Conservation (phyloP, 2,888 invertebrate genomes). For the Yponomeuta evonymella region DNA sequence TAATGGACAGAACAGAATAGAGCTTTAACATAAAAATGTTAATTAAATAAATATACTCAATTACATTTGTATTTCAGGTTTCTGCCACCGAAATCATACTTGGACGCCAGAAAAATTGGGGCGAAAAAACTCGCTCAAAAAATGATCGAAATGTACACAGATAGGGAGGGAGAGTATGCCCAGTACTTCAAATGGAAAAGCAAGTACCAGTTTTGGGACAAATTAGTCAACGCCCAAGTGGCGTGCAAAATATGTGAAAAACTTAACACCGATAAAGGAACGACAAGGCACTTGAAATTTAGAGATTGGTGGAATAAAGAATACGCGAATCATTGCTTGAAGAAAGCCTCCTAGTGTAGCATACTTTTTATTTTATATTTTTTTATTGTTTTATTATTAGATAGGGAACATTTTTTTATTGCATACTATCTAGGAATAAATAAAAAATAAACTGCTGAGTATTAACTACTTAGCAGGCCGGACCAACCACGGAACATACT, state of each 20-base stretch:
- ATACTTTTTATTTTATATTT: no score
- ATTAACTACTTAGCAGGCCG: no score
- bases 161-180: neutral
- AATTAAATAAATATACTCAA: no score
- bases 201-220: constrained; percentile 6
- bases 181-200: constrained; percentile 16
- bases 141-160: neutral
- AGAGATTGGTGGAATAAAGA: constrained; percentile 3
- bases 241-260: neutral
- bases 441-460: no score
- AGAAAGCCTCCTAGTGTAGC: neutral
- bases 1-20: no score
- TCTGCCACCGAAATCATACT: neutral
- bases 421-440: no score
- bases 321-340: neutral
- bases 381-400: no score
- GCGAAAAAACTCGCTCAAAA: neutral
- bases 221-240: neutral
- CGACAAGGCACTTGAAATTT: constrained; percentile 10
- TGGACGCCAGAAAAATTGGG: neutral
- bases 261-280: neutral
- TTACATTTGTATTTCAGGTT: neutral
- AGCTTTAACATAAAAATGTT: no score
- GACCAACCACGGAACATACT: no score
- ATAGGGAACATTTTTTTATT: no score